Evolutionary conservation across 2,888 invertebrate genomes (phyloP).

Genomic region (Caenorhabditis zanzibari): DNA sequence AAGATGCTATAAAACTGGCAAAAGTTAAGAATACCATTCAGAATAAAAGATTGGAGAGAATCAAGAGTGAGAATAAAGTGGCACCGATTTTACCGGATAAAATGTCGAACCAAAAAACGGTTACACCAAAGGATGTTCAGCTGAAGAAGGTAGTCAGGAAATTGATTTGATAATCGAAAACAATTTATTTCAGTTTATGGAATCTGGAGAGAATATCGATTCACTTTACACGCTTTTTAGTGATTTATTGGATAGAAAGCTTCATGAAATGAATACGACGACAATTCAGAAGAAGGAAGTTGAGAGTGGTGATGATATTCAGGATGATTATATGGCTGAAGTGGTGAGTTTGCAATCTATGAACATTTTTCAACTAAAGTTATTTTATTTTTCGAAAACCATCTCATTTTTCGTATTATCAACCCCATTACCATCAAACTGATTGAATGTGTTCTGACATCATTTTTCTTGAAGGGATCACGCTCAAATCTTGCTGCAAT

Average conservation of each 20-base stretch:
- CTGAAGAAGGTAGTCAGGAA: constrained; percentile 43
- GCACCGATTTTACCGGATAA: constrained; percentile 29
- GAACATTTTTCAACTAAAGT: too few species aligned
- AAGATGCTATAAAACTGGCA: constrained; percentile 72
- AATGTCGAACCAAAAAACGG: constrained; percentile 54
- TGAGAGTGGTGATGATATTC: constrained; percentile 66
- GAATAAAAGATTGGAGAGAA: constrained; percentile 64
- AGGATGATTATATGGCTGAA: constrained; percentile 74
- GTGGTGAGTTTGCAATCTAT: constrained; percentile 37
- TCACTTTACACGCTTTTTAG: constrained; percentile 76
- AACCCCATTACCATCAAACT: constrained; percentile 43
- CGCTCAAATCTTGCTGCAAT: constrained; percentile 53
- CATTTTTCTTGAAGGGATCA: constrained; percentile 54
- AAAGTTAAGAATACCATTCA: constrained; percentile 58
- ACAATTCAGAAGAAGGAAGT: constrained; percentile 4
- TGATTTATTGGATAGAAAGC: constrained; percentile 73
- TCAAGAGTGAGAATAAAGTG: constrained; percentile 56
- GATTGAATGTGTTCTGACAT: constrained; percentile 31
- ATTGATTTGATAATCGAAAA: not conserved
- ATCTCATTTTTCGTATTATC: not conserved
- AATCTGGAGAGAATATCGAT: constrained; percentile 76
- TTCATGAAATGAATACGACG: constrained; percentile 66
- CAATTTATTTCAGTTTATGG: constrained; percentile 66
- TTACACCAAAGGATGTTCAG: constrained; percentile 69
- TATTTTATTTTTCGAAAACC: not conserved